Base-by-base conservation (phyloP, 1,140 invertebrate species). In the Theocolax elegans region DNA sequence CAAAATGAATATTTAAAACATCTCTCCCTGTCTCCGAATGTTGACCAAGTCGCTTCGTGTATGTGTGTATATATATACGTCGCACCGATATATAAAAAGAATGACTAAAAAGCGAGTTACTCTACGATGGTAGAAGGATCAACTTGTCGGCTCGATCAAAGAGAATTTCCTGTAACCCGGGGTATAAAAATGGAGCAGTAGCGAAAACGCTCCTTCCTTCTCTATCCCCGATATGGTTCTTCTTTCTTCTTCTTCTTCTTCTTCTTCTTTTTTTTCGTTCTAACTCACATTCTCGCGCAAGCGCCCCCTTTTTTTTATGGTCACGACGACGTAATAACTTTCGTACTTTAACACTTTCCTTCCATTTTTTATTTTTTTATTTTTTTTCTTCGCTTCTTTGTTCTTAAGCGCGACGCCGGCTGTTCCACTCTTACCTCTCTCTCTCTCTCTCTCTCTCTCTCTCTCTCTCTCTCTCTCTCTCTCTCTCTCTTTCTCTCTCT, bases 21-120 rank as follows among this genome's bases (percentile, higher is more conserved):
- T 35, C 31, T 35, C 10, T 35, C 10, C 4, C 42, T 10, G 42
- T 7, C 42, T 10, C 7, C n/a, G 42, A 13, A 6, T 29, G 35
- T 40, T 60, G 66, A 68, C 66, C 44, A 60, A 68, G 48, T 60
- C 19, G 44, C 51, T 8, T 46, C 40, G 19, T 42, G 6, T 44
- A 12, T 12, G n/a, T n/a, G n/a, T n/a, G n/a, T n/a, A n/a, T n/a
- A n/a, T n/a, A n/a, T n/a, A n/a, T n/a, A n/a, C n/a, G n/a, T n/a
- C n/a, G n/a, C n/a, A n/a, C n/a, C n/a, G n/a, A n/a, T n/a, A n/a
- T n/a, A 72, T 77, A 80, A 77, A 80, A 80, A 79, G 77, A 81
- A 81, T 81, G 78, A 81, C 79, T 79, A 78, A n/a, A n/a, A 80
- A 79, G 70, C 73, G 25, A 29, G 68, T 71, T 53, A 25, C n/a